Base-by-base conservation (phyloP, 2,888 invertebrate species). In the Lasioglossum oenotherae region DNA sequence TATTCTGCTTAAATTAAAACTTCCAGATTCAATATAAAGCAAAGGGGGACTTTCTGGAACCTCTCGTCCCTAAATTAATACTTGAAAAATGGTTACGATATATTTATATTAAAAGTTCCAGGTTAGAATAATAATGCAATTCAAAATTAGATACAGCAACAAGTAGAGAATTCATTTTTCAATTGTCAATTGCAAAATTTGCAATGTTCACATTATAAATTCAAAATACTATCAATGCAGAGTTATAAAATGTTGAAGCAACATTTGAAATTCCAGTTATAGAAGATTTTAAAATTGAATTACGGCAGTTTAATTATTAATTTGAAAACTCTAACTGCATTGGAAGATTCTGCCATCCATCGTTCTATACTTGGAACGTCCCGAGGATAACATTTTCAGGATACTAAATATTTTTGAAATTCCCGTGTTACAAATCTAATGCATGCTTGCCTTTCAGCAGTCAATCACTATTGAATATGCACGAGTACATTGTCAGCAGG, bases 241-340 rank as follows among this genome's bases (percentile, higher is more conserved):
- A 19, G 1, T 19, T 49, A 23, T 23, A 53, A 19, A 53, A 23
- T 23, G 6, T 53, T n/a, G 57, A 57, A 57, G 4, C 57, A n/a
- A 57, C n/a, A n/a, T n/a, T n/a, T 4, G 57, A 2, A 57, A 57
- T n/a, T 57, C 12, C 53, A 19, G 23, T 23, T 53, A 53, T 53
- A 53, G 53, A 23, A 23, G 23, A 57, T 12, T n/a, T n/a, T 12
- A 4, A 12, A 57, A 57, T 57, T 12, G n/a, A n/a, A 53, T 53
- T 0, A n/a, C 8, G 0, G 4, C 12, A n/a, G n/a, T n/a, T n/a
- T 0, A 57, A 4, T 12, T n/a, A 57, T n/a, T 12, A 57, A 57
- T n/a, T 0, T n/a, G 3, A 10, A 2, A n/a, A 53, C n/a, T 53
- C 8, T 10, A 23, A 53, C 8, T 53, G 23, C 0, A 53, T 0